phyloP scores from a whole-genome alignment of 2,797 vertebrate genomes.

The Oreortyx pictus region DNA sequence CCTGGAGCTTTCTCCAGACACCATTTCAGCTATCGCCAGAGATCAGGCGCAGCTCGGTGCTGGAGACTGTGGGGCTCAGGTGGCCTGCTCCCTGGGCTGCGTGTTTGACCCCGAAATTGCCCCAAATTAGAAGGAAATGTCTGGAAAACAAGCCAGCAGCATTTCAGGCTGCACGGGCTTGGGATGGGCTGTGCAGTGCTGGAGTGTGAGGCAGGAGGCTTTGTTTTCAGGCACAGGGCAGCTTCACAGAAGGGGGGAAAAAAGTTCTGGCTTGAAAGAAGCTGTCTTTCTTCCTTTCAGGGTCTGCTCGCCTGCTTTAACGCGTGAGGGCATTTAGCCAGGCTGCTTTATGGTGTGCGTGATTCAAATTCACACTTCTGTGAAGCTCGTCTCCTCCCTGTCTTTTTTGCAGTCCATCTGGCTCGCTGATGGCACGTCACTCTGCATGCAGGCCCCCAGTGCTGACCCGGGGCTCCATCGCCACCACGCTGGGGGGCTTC shows the following conservation, averaged over 20 bases:
- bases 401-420: conserved; percentile 51
- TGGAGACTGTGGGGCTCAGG: neutral
- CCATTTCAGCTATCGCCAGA: accelerated
- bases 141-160: neutral
- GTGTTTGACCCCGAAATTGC: neutral
- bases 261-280: conserved; percentile 39
- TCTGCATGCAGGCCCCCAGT: neutral
- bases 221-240: neutral
- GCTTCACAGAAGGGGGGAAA: neutral
- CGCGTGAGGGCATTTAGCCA: conserved; percentile 61
- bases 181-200: neutral
- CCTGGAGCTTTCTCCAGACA: neutral
- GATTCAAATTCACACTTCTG: conserved; percentile 60
- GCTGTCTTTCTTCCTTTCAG: conserved; percentile 36
- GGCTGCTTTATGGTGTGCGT: conserved; percentile 45
- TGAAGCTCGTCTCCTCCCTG: neutral
- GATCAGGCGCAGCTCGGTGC: accelerated
- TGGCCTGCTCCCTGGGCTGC: neutral
- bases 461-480: neutral
- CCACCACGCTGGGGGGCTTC: neutral
- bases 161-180: accelerated
- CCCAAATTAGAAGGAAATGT: neutral
- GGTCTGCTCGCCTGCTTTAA: conserved; percentile 38
- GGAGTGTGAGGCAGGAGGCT: neutral
- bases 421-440: conserved; percentile 31